Evolutionary conservation across 2,888 invertebrate genomes (phyloP).

Genomic region (Hemaris fuciformis): DNA sequence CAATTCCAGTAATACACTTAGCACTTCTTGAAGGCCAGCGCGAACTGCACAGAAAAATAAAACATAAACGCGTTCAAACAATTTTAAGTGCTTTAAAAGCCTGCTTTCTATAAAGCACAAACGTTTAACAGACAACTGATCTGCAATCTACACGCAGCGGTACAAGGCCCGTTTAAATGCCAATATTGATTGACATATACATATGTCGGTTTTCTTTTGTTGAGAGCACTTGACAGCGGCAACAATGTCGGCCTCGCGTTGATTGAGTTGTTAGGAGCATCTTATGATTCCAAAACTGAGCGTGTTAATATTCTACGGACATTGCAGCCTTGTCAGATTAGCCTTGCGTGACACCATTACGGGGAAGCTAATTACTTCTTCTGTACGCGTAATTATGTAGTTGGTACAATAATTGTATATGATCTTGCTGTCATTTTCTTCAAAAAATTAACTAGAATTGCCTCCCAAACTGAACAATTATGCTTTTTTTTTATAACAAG

Average conservation of each 20-base stretch:
- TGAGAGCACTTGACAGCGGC: background rate
- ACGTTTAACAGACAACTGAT: background rate
- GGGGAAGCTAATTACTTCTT: background rate
- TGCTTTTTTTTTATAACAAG: no score
- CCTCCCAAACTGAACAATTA: no score
- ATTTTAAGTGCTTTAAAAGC: background rate
- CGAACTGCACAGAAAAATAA: background rate
- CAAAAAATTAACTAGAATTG: background rate
- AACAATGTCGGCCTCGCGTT: constrained; percentile 2
- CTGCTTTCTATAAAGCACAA: background rate
- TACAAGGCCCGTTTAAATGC: background rate
- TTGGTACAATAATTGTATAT: background rate
- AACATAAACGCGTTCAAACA: background rate
- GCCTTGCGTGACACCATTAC: background rate
- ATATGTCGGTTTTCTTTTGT: background rate
- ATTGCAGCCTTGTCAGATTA: background rate
- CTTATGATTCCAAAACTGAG: background rate
- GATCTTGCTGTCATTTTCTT: background rate
- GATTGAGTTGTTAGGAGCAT: constrained; percentile 1
- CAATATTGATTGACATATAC: constrained; percentile 6
- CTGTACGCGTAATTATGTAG: background rate
- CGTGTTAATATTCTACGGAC: background rate
- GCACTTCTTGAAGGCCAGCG: background rate
- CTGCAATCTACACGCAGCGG: background rate
- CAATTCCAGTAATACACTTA: background rate